These are phyloP conservation scores for Apogon talboti DNA, from an alignment of 2,797 vertebrate species.

Conservation along the genomic window DNA sequence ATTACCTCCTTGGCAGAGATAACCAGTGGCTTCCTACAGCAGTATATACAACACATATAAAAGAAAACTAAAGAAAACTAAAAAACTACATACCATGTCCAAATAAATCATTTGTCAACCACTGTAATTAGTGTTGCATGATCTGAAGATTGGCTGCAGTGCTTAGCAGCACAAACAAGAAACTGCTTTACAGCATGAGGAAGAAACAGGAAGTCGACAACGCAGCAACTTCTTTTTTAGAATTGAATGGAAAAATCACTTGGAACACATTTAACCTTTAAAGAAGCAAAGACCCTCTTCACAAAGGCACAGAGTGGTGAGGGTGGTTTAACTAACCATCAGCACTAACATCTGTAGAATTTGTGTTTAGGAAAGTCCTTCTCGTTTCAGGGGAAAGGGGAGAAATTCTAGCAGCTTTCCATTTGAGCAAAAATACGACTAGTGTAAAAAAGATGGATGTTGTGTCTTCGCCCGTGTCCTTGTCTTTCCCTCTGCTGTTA, in stretches of 20 bases:
- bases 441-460: slow-evolving; percentile 15
- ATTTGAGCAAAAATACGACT: slow-evolving; percentile 2
- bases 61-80: no score
- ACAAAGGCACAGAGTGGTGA: background rate
- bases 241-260: background rate
- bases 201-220: no score
- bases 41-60: background rate
- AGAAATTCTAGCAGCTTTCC: slow-evolving; percentile 6
- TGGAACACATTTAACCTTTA: slow-evolving; percentile 2
- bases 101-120: background rate
- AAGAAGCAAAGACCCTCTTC: slow-evolving; percentile 8
- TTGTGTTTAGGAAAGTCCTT: background rate
- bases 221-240: background rate
- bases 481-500: slow-evolving; percentile 54
- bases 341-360: slow-evolving; percentile 3
- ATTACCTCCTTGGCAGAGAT: no score
- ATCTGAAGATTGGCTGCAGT: background rate
- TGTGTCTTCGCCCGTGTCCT: slow-evolving; percentile 48
- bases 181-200: background rate
- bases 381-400: background rate
- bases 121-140: background rate
- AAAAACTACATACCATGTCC: no score
- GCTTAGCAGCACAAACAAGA: background rate
- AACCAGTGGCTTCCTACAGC: no score
- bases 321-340: background rate